These are phyloP conservation scores for Heloderma charlesbogerti DNA, from an alignment of 2,113 vertebrate genomes.

Conservation along the genomic window DNA sequence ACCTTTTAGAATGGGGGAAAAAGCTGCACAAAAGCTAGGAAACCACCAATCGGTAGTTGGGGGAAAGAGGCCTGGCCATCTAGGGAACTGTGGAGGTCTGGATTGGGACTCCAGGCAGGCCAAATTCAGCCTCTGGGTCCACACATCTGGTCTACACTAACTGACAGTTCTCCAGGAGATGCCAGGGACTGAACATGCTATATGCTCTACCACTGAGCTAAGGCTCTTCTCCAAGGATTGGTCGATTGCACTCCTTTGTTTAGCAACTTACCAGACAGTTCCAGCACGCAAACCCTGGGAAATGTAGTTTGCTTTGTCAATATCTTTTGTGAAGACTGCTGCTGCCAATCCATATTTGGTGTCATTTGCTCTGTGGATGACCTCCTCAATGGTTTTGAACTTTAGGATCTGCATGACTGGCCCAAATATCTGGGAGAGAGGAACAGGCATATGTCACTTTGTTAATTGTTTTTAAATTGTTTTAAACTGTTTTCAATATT, in stretches of 20 bases:
- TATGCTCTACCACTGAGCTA: neutral
- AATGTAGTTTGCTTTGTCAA: constrained; percentile 92
- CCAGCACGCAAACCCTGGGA: constrained; percentile 89
- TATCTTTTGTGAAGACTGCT: constrained; percentile 91
- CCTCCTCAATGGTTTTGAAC: constrained; percentile 93
- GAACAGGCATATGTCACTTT: neutral
- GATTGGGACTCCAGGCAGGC: no score
- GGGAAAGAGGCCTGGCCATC: no score
- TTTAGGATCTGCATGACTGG: constrained; percentile 98
- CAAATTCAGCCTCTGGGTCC: no score
- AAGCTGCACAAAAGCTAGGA: no score
- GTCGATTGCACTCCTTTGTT: neutral
- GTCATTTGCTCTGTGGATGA: constrained; percentile 89
- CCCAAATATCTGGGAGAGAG: constrained; percentile 89
- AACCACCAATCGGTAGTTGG: no score
- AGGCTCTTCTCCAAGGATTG: neutral
- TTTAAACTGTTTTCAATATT: no score
- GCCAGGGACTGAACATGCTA: neutral
- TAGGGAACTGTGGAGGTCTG: no score
- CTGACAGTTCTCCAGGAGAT: neutral
- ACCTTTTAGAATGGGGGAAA: no score
- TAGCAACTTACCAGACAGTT: constrained; percentile 89
- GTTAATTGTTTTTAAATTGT: no score
- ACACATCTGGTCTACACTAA: no score
- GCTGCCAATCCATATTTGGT: constrained; percentile 92